Conservation (phyloP, 1,140 invertebrate genomes). For the Hermetia illucens region DNA sequence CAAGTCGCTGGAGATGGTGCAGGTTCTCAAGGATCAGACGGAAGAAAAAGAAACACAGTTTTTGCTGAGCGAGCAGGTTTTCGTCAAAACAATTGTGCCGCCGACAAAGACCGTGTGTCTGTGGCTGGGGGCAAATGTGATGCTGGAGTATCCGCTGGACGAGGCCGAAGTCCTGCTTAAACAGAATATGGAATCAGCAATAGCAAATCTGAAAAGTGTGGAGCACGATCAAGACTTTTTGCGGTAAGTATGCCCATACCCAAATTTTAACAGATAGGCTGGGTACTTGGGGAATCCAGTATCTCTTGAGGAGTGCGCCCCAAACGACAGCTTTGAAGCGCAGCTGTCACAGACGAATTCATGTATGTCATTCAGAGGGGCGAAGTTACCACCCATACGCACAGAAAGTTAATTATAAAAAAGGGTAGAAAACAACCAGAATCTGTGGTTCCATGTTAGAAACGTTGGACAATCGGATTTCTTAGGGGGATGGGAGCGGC, state of each 20-base stretch:
- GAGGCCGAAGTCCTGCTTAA: slow-evolving; percentile 78
- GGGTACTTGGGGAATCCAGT: too few relatives aligned
- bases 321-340: too few relatives aligned
- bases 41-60: slow-evolving; percentile 80
- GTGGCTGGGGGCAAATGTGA: slow-evolving; percentile 98
- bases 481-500: too few relatives aligned
- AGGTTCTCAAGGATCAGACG: slow-evolving; percentile 70
- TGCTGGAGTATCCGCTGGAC: slow-evolving; percentile 91
- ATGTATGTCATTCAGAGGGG: too few relatives aligned
- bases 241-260: slow-evolving; percentile 11
- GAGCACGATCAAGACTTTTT: slow-evolving; percentile 69
- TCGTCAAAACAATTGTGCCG: slow-evolving; percentile 74
- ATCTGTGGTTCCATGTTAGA: too few relatives aligned
- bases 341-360: too few relatives aligned
- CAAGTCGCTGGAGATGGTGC: slow-evolving; percentile 82
- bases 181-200: slow-evolving; percentile 80
- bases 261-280: slow-evolving; percentile 5
- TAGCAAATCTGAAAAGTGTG: slow-evolving; percentile 67
- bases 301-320: too few relatives aligned
- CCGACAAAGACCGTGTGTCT: slow-evolving; percentile 89
- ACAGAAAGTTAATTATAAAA: too few relatives aligned
- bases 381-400: too few relatives aligned
- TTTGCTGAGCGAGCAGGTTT: slow-evolving; percentile 90
- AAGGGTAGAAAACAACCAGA: too few relatives aligned
- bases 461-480: too few relatives aligned